Evolutionary conservation across 1,140 invertebrate species (phyloP).

Genomic region (Sitobion miscanthi): DNA sequence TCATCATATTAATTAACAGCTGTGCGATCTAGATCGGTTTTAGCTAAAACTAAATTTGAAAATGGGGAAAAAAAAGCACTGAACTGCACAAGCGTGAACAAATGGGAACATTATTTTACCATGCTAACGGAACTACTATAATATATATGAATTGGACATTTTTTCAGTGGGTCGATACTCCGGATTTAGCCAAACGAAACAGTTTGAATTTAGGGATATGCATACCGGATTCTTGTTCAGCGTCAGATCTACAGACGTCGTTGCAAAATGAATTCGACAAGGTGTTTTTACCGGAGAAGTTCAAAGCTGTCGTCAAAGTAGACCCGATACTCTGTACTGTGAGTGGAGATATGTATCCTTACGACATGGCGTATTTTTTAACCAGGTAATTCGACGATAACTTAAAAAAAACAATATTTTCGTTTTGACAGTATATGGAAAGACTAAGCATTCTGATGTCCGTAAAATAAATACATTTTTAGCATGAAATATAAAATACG

Average conservation of each 20-base stretch:
- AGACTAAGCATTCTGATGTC: background rate
- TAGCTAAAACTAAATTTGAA: background rate
- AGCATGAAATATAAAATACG: too few relatives aligned
- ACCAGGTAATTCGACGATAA: constrained; percentile 19
- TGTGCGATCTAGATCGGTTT: background rate
- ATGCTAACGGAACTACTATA: background rate
- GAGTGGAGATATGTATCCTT: constrained; percentile 17
- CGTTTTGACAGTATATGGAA: background rate
- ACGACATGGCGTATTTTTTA: background rate
- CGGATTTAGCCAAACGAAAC: background rate
- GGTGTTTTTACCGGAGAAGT: background rate
- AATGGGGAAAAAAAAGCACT: too few relatives aligned
- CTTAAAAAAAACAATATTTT: background rate
- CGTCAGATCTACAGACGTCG: background rate
- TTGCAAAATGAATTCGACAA: constrained; percentile 16
- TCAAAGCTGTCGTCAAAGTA: background rate
- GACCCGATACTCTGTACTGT: constrained; percentile 4
- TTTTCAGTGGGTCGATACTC: constrained; percentile 41
- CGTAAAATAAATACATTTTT: background rate
- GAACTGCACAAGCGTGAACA: too few relatives aligned
- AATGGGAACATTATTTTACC: background rate
- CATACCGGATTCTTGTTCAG: constrained; percentile 37
- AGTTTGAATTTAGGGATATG: constrained; percentile 21
- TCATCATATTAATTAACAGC: background rate
- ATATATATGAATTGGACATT: too few relatives aligned